Evolutionary conservation across 2,888 invertebrate species (phyloP), one percentile per base, ranked within the genome.

Genomic region (Plebejus anna): DNA sequence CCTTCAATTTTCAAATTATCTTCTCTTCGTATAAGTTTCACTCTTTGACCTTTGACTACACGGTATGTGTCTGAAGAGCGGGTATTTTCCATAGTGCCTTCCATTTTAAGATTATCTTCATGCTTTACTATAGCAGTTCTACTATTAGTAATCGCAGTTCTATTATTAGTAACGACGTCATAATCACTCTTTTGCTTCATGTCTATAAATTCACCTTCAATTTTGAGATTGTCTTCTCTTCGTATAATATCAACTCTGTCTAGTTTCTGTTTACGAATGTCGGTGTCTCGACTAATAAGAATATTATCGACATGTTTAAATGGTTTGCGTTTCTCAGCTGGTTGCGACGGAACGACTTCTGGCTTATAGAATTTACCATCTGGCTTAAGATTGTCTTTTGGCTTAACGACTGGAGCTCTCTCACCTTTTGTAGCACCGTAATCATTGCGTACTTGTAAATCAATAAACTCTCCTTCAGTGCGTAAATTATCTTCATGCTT

Each of bases 1-100:
- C 96, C 97, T 88, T 96, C 96, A 86, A 96, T 95, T 84, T 94
- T 95, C 9, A 96, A 85, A 81, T 95, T 95, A 81, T 95, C 95
- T 84, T 94, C 92, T 79, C 95, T 91, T 22, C 90, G 93, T 11
- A 90, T 90, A 77, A 94, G 86, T 84, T 95, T 93, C 0, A 94
- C 94, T 80, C 95, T 89, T 85, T 95, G 95, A 3, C 94, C 95
- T 82, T 90, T 94, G 1, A 94, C 94, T 13, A 94, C 84, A 66
- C 94, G 90, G 79, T 94, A 95, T 9, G 95, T 95, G 80, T 95
- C 94, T 22, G 94, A 94, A 2, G 94, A 90, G 77, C 94, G 88
- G 11, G 84, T 84, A 79, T 94, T 95, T 80, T 93, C 94, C 87
- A 96, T 95, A 82, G 90, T 94, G 6, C 96, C 96, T 85, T 96